Base-by-base conservation (phyloP, 2,888 invertebrate genomes). In the Lithophane socia region DNA sequence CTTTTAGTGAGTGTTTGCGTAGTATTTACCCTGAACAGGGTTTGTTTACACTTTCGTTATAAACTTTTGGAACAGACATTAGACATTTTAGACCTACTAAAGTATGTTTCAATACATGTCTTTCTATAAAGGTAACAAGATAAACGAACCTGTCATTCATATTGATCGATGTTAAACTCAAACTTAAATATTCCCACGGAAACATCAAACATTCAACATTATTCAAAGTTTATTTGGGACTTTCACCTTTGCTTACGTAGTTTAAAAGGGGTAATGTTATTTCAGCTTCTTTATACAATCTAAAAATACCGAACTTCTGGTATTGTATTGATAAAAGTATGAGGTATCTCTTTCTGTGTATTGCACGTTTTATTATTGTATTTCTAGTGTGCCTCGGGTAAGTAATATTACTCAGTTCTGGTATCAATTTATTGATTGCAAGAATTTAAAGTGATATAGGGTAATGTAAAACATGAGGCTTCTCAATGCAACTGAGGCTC, bases 201-300 rank as follows among this genome's bases (percentile, higher is more conserved):
- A 49, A 67, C 56, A 52, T 63, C 61, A 49, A 56, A 67, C 44
- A 63, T 67, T 13, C 49, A 37, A 54, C n/a, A 10, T 47, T 74
- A 74, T 65, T 37, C 74, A 37, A 64, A 82, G 49, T 77, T 70
- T 61, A 37, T 66, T 77, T 64, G 56, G 77, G 12, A 12, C 42
- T 10, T 69, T 82, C 47, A 80, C 65, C 68, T 80, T 29, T 16
- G 58, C 63, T 68, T 37, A 65, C 44, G 10, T 24, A 44, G 44
- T 49, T 52, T 54, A 37, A 18, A 61, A 64, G 16, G 5, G 52
- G 21, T 79, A 47, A 76, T 64, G 37, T 68, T 68, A 68, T 68
- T 79, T 82, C 49, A 68, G 58, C 37, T 78, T 82, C 44, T 54
- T 8, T 37, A 44, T 24, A 37, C 29, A 37, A 66, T 49, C 18